Evolutionary conservation across 2,113 vertebrate species (phyloP), one percentile per base, ranked within the genome.

Genomic region (Nettapus auritus): DNA sequence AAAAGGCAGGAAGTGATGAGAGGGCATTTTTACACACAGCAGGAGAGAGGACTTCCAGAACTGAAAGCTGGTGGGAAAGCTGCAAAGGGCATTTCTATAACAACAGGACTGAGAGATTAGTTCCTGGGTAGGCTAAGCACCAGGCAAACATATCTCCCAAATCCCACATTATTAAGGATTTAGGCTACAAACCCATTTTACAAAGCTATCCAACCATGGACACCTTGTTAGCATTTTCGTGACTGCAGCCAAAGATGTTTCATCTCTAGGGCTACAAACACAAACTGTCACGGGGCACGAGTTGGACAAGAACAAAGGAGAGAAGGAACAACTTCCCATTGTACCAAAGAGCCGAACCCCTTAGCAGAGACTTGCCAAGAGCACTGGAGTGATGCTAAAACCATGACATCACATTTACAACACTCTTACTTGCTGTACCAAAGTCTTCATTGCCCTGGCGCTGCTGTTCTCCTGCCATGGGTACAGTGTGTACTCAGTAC

Each of bases 231-330:
- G 80, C 53, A 10, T n/a, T 94, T 48, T 50, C 3, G 0, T 26
- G 46, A 40, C 46, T 28, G 62, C 76, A 73, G 69, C 44, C 92
- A 60, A 48, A n/a, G 80, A 6, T n/a, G 73, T 57, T 89, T n/a
- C 53, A 21, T 29, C 86, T 29, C 80, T 19, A 46, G 77, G 80
- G 81, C 64, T 57, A 13, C 82, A 67, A 67, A 83, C 80, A 34
- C 59, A 88, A 83, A 67, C 56, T 66, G 1, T 94, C 25, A 11
- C 3, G 0, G 90, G 88, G 34, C 0, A 0, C 0, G 6, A 56
- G n/a, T 1, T 31, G 52, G 67, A 53, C 50, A 38, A 63, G 84
- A 23, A 64, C 7, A 90, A 83, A 63, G 33, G 20, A 29, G n/a
- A 68, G 57, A 56, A 53, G 80, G 34, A 92, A 96, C 82, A 88